These are phyloP conservation scores for Kryptolebias marmoratus DNA, from an alignment of 2,113 vertebrate species.

Conservation along the genomic window DNA sequence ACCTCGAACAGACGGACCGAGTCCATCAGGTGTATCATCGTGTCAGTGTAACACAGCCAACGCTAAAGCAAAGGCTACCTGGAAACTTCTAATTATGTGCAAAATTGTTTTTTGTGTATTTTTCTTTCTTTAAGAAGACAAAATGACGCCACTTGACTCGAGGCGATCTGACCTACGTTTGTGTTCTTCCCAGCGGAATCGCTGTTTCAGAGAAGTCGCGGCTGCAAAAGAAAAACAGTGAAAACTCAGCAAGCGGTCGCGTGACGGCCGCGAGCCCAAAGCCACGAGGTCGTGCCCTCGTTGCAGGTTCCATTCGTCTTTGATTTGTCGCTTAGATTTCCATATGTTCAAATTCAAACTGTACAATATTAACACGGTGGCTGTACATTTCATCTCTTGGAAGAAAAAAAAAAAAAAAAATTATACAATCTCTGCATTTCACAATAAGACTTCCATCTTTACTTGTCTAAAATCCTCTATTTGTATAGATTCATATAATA, in stretches of 20 bases:
- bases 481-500: slow-evolving; percentile 59
- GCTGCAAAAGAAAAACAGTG: slow-evolving; percentile 46
- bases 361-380: slow-evolving; percentile 93
- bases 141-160: slow-evolving; percentile 31
- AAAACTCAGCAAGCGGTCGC: slow-evolving; percentile 32
- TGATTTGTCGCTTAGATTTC: slow-evolving; percentile 60
- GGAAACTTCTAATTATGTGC: slow-evolving; percentile 60
- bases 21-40: slow-evolving; percentile 5
- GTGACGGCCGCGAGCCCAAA: slow-evolving; percentile 33
- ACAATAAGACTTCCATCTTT: slow-evolving; percentile 43
- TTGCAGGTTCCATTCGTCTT: slow-evolving; percentile 45
- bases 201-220: slow-evolving; percentile 23
- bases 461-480: slow-evolving; percentile 44
- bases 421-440: slow-evolving; percentile 70
- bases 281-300: slow-evolving; percentile 49
- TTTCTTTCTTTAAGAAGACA: slow-evolving; percentile 23
- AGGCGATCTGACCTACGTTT: slow-evolving; percentile 51
- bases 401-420: not conserved
- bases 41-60: slow-evolving; percentile 46
- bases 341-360: slow-evolving; percentile 87
- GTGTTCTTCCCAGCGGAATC: slow-evolving; percentile 41
- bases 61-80: slow-evolving; percentile 48
- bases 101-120: slow-evolving; percentile 34
- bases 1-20: slow-evolving; percentile 2
- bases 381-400: slow-evolving; percentile 79